Conservation (phyloP, 2,113 vertebrate genomes). For the Spilogale gracilis region DNA sequence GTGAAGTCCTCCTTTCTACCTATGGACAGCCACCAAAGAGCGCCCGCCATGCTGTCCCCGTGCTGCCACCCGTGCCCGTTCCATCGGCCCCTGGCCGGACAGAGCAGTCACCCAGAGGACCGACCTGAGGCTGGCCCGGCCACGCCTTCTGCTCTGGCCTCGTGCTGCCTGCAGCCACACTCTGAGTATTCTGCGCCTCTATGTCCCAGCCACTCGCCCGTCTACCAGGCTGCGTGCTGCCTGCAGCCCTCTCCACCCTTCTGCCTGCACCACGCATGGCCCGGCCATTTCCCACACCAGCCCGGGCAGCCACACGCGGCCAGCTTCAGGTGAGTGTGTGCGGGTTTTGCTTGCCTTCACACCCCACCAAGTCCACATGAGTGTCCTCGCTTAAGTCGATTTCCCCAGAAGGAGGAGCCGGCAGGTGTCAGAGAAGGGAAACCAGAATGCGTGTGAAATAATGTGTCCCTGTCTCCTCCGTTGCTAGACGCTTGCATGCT, state of each 20-base stretch:
- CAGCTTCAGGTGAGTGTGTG: constrained; percentile 90
- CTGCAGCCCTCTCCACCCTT: constrained; percentile 89
- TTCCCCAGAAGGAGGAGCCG: neutral
- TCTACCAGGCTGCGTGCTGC: constrained; percentile 90
- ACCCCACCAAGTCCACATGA: no score
- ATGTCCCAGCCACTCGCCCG: constrained; percentile 88
- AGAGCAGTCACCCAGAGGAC: constrained; percentile 90
- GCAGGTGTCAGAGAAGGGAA: neutral
- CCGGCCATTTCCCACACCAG: constrained; percentile 94
- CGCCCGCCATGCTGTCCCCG: constrained; percentile 82
- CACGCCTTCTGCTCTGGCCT: constrained; percentile 83
- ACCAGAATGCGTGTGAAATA: neutral
- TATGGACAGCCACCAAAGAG: constrained; percentile 90
- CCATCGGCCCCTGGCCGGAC: constrained; percentile 90
- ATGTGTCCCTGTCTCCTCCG: neutral
- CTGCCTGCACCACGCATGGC: constrained; percentile 94
- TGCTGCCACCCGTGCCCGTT: constrained; percentile 91
- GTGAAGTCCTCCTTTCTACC: constrained; percentile 88
- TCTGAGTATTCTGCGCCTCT: constrained; percentile 87
- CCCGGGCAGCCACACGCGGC: constrained; percentile 87
- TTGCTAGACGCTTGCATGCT: neutral
- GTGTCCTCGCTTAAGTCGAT: neutral
- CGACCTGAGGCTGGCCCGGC: constrained; percentile 82
- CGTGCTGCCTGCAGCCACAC: constrained; percentile 86
- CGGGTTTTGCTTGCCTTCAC: neutral